Evolutionary conservation across 64 coral and sea anemone genomes (phyloP).

Genomic region (Porites lutea): DNA sequence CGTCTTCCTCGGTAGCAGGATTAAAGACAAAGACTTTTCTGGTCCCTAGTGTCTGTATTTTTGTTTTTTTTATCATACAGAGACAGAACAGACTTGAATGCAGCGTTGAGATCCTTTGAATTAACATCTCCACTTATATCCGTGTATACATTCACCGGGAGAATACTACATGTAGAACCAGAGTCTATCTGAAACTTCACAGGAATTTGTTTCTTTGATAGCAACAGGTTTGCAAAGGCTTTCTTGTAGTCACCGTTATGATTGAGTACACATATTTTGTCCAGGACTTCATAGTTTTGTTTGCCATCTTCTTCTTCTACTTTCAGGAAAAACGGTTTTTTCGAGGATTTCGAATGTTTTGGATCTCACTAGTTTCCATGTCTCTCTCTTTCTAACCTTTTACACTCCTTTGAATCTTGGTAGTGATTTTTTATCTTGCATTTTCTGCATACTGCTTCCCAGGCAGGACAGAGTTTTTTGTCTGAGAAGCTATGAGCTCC

Average conservation of each 20-base stretch:
- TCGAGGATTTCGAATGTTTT: neutral
- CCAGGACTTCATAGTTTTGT: conserved; percentile 24
- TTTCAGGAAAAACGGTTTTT: conserved; percentile 31
- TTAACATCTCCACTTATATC: too few relatives aligned
- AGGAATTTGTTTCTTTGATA: conserved; percentile 15
- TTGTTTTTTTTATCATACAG: too few relatives aligned
- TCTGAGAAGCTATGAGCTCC: neutral
- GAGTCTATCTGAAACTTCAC: conserved; percentile 44
- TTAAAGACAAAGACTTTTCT: too few relatives aligned
- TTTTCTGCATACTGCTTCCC: neutral
- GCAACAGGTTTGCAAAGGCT: conserved; percentile 27
- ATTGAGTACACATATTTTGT: conserved; percentile 7
- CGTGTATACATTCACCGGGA: too few relatives aligned
- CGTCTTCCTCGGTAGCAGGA: too few relatives aligned
- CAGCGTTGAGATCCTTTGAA: too few relatives aligned
- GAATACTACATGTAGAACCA: neutral
- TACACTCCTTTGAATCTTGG: too few relatives aligned
- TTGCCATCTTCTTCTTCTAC: neutral
- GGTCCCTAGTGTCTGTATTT: too few relatives aligned
- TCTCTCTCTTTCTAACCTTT: too few relatives aligned
- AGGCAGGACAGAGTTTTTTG: neutral
- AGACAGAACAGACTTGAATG: too few relatives aligned
- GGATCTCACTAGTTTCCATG: too few relatives aligned
- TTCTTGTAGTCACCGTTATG: neutral
- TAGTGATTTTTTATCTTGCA: too few relatives aligned